A percentile compares a stretch with the other conserved stretches of the same genome.
Evolutionary conservation across 2,113 vertebrate genomes (phyloP).

Genomic region (Pseudorasbora parva): DNA sequence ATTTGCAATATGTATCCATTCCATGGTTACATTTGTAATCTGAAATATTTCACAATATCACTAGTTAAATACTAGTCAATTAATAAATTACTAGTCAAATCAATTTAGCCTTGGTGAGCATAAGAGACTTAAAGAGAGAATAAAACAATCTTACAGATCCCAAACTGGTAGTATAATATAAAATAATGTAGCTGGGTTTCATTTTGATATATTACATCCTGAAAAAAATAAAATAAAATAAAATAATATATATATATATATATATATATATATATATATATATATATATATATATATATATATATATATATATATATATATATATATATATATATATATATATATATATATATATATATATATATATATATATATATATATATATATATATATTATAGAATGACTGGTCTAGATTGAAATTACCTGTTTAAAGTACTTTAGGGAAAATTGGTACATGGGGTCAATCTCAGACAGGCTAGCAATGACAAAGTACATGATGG

Average conservation of each 20-base stretch:
- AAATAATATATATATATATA: too few relatives aligned
- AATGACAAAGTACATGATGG: constrained; percentile 81
- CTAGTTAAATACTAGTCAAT: too few relatives aligned
- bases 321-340: too few relatives aligned
- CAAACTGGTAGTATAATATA: neutral
- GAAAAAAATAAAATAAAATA: too few relatives aligned
- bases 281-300: too few relatives aligned
- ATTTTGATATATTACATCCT: neutral
- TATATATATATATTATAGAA: neutral
- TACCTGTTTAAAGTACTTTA: constrained; percentile 89
- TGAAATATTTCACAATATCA: neutral
- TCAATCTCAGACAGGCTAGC: constrained; percentile 84
- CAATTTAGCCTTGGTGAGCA: neutral
- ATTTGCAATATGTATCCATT: too few relatives aligned
- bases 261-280: too few relatives aligned
- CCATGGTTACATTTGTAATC: too few relatives aligned
- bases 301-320: too few relatives aligned
- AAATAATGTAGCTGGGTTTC: neutral
- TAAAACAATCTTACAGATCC: neutral
- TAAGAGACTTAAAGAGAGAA: neutral
- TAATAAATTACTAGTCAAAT: neutral
- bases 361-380: too few relatives aligned
- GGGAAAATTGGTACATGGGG: constrained; percentile 84
- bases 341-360: too few relatives aligned
- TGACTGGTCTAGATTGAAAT: neutral